These are phyloP conservation scores for Volucella inflata DNA, from an alignment of 2,888 invertebrate species.

Conservation along the genomic window DNA sequence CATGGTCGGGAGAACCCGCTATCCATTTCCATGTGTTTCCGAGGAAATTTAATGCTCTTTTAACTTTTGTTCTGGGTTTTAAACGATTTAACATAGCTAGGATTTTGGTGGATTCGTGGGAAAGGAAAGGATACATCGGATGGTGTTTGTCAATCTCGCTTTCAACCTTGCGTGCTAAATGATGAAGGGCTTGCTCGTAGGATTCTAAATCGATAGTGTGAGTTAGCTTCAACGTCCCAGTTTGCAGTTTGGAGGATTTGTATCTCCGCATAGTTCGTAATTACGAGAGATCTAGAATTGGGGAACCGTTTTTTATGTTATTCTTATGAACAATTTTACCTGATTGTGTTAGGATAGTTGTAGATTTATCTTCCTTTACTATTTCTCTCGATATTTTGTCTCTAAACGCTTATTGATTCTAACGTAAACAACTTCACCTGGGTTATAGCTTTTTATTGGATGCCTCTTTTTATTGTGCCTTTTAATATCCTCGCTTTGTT, in stretches of 20 bases:
- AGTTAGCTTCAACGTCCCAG: neutral
- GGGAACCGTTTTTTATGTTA: neutral
- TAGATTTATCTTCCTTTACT: conserved; percentile 8
- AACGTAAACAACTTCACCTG: neutral
- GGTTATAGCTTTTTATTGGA: neutral
- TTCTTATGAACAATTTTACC: conserved; percentile 8
- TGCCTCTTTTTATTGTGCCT: neutral
- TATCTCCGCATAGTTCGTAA: neutral
- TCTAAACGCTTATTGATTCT: conserved; percentile 2
- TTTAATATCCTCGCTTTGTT: neutral
- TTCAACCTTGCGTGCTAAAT: neutral
- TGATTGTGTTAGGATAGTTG: neutral
- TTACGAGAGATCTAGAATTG: neutral
- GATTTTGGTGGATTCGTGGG: neutral
- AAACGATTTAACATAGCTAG: no score
- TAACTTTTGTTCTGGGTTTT: no score
- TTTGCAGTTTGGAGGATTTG: neutral
- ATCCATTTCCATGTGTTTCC: no score
- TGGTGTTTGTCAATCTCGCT: neutral
- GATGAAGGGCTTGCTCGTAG: neutral
- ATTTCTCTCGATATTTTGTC: conserved; percentile 2
- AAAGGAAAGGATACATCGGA: neutral
- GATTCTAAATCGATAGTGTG: neutral
- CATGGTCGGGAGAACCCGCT: no score
- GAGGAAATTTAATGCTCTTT: no score